Base-by-base conservation (phyloP, 1,140 invertebrate genomes). In the Pomacea maculata region DNA sequence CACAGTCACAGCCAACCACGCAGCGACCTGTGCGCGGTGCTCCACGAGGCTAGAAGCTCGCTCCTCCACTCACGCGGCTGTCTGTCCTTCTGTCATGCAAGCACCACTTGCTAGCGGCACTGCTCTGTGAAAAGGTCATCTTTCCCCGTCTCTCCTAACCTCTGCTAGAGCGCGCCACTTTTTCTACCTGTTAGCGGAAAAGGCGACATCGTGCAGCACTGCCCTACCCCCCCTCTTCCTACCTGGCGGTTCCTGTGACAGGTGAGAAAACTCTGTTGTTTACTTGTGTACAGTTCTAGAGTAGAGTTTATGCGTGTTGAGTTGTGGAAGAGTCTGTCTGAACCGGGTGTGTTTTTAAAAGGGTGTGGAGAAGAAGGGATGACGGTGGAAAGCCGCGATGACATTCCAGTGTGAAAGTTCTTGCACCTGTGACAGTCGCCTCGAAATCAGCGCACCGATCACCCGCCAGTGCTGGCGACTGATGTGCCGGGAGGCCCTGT, bases 401-500 rank as follows among this genome's bases (percentile, higher is more conserved):
- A 70, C 21, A 70, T 70, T 70, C 67, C 67, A 70, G 29, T 70
- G 67, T 11, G 21, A 34, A 70, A 70, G 67, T 70, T 70, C 67
- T 70, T 70, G 67, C 67, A 70, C 67, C 67, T 70, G 67, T 70
- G 67, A 70, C 67, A 25, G 67, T 70, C n/a, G 29, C 67, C 11
- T 6, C 67, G 67, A 70, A 34, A 70, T 70, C 21, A 25, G 11
- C 21, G n/a, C 29, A n/a, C 67, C 67, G 67, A 70, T 70, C 67
- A 70, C 67, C 21, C 67, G 67, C 67, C 67, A 70, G 67, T 70
- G 67, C 67, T 70, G 67, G 67, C 67, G 67, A 70, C 67, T 70
- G 67, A 70, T 70, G 67, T 70, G 67, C 67, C 67, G 21, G 1
- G 67, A 34, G 67, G 67, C 67, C 67, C 67, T 70, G 67, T 12